These are phyloP conservation scores for Polymixis flavicincta DNA, from an alignment of 2,888 invertebrate species.

Conservation along the genomic window DNA sequence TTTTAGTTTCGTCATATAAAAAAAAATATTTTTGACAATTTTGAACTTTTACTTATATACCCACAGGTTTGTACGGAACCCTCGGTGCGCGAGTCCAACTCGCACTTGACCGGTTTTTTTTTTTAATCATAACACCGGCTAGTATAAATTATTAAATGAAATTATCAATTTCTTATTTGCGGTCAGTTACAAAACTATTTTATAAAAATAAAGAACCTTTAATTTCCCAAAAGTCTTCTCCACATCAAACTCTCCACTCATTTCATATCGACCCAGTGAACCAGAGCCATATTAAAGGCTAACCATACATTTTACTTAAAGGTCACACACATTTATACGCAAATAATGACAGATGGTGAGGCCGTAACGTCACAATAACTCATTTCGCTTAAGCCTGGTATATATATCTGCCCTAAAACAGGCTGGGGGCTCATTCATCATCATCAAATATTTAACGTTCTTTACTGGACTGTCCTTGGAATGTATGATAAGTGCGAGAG, in stretches of 20 bases:
- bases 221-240: slow-evolving; percentile 23
- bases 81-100: too few species aligned
- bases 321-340: slow-evolving; percentile 60
- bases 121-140: too few species aligned
- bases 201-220: background rate
- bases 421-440: slow-evolving; percentile 34
- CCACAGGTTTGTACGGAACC: too few species aligned
- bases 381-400: slow-evolving; percentile 46
- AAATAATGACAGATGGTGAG: slow-evolving; percentile 57
- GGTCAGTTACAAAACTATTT: background rate
- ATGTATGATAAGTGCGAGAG: background rate
- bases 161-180: background rate
- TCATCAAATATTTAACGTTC: slow-evolving; percentile 52
- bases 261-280: slow-evolving; percentile 11
- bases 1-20: too few species aligned
- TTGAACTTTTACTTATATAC: too few species aligned
- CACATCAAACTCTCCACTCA: background rate
- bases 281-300: slow-evolving; percentile 20
- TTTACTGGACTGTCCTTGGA: slow-evolving; percentile 24
- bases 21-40: too few species aligned
- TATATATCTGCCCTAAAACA: slow-evolving; percentile 35
- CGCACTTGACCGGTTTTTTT: too few species aligned
- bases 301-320: slow-evolving; percentile 46
- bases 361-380: slow-evolving; percentile 44
- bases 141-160: background rate